These are phyloP conservation scores for Ophion costatus DNA, from an alignment of 2,888 invertebrate species.

Conservation along the genomic window DNA sequence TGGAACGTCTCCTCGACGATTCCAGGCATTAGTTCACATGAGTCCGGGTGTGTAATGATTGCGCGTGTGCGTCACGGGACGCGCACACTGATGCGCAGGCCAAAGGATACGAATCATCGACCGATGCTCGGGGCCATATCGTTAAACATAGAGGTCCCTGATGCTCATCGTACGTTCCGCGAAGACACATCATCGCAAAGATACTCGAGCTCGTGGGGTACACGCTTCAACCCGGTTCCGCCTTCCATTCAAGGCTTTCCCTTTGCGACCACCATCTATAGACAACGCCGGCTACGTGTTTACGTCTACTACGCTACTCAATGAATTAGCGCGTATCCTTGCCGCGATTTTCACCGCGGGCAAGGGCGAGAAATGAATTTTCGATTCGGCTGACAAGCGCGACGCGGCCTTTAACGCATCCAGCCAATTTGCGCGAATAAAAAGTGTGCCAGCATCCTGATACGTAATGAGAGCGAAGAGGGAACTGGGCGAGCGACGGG, in stretches of 20 bases:
- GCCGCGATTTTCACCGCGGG: constrained; percentile 27
- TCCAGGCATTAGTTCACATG: constrained; percentile 66
- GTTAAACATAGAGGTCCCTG: constrained; percentile 62
- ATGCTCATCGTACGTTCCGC: constrained; percentile 62
- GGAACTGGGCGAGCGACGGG: neutral
- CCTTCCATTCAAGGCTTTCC: constrained; percentile 61
- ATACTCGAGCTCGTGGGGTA: constrained; percentile 39
- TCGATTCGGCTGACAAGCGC: constrained; percentile 57
- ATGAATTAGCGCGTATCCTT: constrained; percentile 33
- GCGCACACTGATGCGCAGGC: constrained; percentile 3
- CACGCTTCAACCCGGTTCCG: constrained; percentile 56
- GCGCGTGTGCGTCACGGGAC: constrained; percentile 56
- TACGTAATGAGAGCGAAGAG: constrained; percentile 20
- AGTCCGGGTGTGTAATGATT: constrained; percentile 14
- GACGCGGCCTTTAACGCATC: constrained; percentile 7
- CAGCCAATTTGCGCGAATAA: constrained; percentile 41
- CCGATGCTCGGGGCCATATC: constrained; percentile 59
- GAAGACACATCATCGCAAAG: constrained; percentile 64
- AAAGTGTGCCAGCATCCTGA: constrained; percentile 48
- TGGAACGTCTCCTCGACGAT: constrained; percentile 61
- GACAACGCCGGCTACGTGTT: neutral
- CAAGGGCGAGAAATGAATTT: constrained; percentile 44
- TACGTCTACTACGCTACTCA: constrained; percentile 10
- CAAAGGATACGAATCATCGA: constrained; percentile 65
- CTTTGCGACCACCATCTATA: constrained; percentile 20